phyloP scores from a whole-genome alignment of 2,797 vertebrate species.

The Garrulus glandarius region DNA sequence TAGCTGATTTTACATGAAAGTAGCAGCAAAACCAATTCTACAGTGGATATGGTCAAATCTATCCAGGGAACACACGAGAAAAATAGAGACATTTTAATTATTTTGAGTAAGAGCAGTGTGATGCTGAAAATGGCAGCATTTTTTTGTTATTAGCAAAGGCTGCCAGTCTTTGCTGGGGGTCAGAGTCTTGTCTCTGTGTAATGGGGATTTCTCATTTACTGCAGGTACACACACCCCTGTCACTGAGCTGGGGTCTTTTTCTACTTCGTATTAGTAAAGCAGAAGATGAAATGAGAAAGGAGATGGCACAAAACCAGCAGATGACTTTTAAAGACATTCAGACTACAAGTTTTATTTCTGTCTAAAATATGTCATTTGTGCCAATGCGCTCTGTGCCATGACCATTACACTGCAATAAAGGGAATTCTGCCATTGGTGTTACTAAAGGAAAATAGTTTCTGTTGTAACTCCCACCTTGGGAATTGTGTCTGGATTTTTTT shows the following conservation, averaged over 20 bases:
- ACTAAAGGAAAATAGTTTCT: background rate
- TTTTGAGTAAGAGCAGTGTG: background rate
- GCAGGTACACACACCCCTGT: background rate
- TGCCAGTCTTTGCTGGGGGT: background rate
- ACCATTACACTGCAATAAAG: background rate
- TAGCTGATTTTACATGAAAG: background rate
- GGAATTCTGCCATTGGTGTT: background rate
- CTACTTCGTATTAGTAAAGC: background rate
- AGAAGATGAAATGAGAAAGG: background rate
- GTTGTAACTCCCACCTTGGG: background rate
- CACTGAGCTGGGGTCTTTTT: background rate
- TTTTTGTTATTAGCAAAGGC: background rate
- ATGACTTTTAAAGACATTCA: background rate
- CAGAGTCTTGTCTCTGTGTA: background rate
- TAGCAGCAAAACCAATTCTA: background rate
- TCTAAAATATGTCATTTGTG: background rate
- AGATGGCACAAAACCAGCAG: background rate
- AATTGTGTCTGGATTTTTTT: background rate
- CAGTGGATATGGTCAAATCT: background rate
- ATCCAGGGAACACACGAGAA: background rate
- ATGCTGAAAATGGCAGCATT: background rate
- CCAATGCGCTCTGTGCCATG: background rate
- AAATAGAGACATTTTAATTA: background rate
- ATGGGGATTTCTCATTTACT: background rate
- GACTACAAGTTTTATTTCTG: background rate